These are phyloP conservation scores for Brachionus rubens DNA, from an alignment of 1,140 invertebrate species.

Conservation along the genomic window DNA sequence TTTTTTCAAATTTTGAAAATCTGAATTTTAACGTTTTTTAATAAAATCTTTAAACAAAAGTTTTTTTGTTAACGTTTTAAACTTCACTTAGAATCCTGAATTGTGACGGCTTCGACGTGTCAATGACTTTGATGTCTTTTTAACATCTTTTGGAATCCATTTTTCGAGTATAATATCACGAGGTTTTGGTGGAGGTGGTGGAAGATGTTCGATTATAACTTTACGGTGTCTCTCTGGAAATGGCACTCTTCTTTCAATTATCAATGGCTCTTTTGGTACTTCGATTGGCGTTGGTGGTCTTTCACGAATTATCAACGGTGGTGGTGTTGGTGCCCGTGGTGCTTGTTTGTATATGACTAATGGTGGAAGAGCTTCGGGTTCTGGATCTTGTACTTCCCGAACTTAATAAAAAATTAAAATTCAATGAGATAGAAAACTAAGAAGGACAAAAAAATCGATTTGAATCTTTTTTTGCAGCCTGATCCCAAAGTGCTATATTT, in stretches of 20 bases:
- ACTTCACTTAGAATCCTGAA: neutral
- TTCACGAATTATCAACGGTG: slow-evolving; percentile 17
- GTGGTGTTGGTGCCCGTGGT: slow-evolving; percentile 9
- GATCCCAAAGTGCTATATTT: too few species aligned
- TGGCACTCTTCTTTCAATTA: slow-evolving; percentile 1
- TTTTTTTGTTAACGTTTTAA: neutral
- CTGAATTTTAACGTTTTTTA: too few species aligned
- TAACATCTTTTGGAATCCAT: slow-evolving; percentile 18
- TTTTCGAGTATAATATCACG: slow-evolving; percentile 35
- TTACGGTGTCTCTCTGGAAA: neutral
- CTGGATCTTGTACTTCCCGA: slow-evolving; percentile 24
- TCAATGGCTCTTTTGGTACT: slow-evolving; percentile 8
- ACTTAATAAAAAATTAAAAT: neutral
- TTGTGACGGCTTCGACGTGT: slow-evolving; percentile 1
- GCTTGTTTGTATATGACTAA: slow-evolving; percentile 19
- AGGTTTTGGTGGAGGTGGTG: slow-evolving; percentile 7
- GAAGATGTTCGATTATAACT: slow-evolving; percentile 14
- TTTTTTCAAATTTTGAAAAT: too few species aligned
- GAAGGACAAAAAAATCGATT: neutral
- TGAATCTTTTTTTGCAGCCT: neutral
- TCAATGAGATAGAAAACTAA: too few species aligned
- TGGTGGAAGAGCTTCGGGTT: neutral
- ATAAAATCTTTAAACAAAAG: too few species aligned
- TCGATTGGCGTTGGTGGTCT: slow-evolving; percentile 13
- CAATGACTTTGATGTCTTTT: neutral